phyloP scores from a whole-genome alignment of 2,888 invertebrate species.

The Nephrocerus scutellatus region DNA sequence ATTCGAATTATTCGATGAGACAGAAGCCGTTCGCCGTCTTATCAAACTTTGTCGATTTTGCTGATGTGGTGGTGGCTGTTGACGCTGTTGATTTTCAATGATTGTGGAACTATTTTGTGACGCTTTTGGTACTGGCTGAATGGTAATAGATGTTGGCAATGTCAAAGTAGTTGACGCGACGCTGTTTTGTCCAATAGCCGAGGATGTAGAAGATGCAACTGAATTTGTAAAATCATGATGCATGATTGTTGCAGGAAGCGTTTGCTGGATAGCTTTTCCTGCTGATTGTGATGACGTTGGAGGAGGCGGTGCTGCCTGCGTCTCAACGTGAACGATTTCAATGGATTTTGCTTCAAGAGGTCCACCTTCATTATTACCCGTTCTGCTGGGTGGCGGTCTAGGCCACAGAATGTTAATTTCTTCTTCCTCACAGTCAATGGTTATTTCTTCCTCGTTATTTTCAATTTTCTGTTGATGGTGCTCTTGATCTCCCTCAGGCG shows the following conservation, averaged over 20 bases:
- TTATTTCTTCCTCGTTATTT: too few relatives aligned
- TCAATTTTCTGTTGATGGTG: too few relatives aligned
- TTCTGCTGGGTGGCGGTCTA: slow-evolving; percentile 11
- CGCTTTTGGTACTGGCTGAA: slow-evolving; percentile 19
- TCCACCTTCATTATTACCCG: too few relatives aligned
- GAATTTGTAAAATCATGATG: slow-evolving; percentile 22
- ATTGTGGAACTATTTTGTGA: too few relatives aligned
- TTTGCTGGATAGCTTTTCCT: slow-evolving; percentile 8
- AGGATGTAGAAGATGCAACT: slow-evolving; percentile 12
- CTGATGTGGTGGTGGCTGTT: too few relatives aligned
- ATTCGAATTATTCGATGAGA: slow-evolving; percentile 19
- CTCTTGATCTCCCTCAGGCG: slow-evolving; percentile 4
- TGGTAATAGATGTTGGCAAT: slow-evolving; percentile 18
- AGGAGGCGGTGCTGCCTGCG: slow-evolving; percentile 7
- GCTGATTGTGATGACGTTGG: slow-evolving; percentile 11
- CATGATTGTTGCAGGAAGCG: slow-evolving; percentile 19
- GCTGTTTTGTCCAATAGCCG: too few relatives aligned
- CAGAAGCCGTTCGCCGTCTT: slow-evolving; percentile 17
- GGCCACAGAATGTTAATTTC: slow-evolving; percentile 19
- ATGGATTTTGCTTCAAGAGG: slow-evolving; percentile 17
- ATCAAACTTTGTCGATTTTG: too few relatives aligned
- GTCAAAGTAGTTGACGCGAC: too few relatives aligned
- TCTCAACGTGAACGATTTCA: slow-evolving; percentile 15
- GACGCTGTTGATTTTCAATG: too few relatives aligned
- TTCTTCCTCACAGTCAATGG: slow-evolving; percentile 20